Evolutionary conservation across 2,797 vertebrate genomes (phyloP).

Genomic region (Erpetoichthys calabaricus): DNA sequence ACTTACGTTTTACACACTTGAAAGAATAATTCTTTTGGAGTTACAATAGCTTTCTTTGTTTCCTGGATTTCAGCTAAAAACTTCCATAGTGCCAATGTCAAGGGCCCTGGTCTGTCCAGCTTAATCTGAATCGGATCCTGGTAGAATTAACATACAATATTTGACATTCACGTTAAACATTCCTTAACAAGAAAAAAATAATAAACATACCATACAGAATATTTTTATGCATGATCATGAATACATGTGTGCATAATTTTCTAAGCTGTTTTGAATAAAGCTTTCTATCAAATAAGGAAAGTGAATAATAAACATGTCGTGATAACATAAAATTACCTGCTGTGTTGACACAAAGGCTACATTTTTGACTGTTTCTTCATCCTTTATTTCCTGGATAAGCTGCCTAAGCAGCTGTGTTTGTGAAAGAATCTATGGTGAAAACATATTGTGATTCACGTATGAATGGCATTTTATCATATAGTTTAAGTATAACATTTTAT

Average conservation of each 20-base stretch:
- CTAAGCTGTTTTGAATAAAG: too few species aligned
- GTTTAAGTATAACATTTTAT: too few species aligned
- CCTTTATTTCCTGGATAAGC: conserved; percentile 60
- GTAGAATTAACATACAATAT: background rate
- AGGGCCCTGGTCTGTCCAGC: conserved; percentile 67
- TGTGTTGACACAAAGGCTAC: conserved; percentile 36
- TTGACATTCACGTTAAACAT: background rate
- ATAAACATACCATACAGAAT: background rate
- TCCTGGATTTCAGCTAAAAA: conserved; percentile 81
- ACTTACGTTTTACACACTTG: conserved; percentile 97
- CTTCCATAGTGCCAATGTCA: conserved; percentile 81
- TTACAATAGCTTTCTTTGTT: conserved; percentile 67
- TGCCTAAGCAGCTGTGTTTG: conserved; percentile 77
- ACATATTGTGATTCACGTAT: conserved; percentile 3
- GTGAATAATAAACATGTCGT: background rate
- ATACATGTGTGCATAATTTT: too few species aligned
- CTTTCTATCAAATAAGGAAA: too few species aligned
- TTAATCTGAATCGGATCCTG: conserved; percentile 67
- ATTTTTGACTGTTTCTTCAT: conserved; percentile 53
- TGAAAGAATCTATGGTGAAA: conserved; percentile 67
- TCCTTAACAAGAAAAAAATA: background rate
- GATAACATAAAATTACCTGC: conserved; percentile 32
- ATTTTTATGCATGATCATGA: too few species aligned
- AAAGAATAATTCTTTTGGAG: conserved; percentile 78
- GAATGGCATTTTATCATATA: background rate